Percentiles rank a stretch among this genome's conserved stretches.
These are phyloP conservation scores for Atta texana DNA, from an alignment of 1,140 invertebrate species.

Conservation along the genomic window DNA sequence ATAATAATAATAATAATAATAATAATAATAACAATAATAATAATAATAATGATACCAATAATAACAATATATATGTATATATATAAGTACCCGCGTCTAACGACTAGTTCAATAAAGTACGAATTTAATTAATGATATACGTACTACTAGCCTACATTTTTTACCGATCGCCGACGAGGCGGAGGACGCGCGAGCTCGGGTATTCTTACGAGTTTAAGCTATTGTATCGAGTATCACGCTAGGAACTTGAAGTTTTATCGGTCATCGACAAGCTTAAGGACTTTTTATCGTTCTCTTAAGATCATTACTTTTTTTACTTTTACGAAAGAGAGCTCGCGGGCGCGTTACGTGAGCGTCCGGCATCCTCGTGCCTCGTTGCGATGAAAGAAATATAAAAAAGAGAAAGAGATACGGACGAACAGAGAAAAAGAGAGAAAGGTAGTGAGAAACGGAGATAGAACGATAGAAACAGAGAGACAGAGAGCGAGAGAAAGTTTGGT, in stretches of 20 bases:
- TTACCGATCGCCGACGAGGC: conserved; percentile 56
- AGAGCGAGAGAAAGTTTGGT: conserved; percentile 62
- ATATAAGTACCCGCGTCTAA: conserved; percentile 83
- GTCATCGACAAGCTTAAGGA: not conserved
- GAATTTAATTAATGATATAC: conserved; percentile 81
- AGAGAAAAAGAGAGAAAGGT: conserved; percentile 62
- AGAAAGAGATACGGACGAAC: conserved; percentile 65
- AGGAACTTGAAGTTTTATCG: conserved; percentile 15
- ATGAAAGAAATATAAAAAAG: conserved; percentile 70
- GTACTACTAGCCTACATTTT: conserved; percentile 81
- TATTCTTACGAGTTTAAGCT: conserved; percentile 3
- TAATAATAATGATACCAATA: conserved; percentile 61
- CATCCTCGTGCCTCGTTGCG: conserved; percentile 44
- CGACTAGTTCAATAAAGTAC: conserved; percentile 81
- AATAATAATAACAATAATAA: conserved; percentile 59
- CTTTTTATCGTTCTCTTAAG: conserved; percentile 6
- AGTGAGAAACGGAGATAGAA: conserved; percentile 37
- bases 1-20: conserved; percentile 53
- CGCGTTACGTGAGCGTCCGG: not conserved
- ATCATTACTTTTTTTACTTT: conserved; percentile 19
- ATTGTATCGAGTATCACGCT: not conserved
- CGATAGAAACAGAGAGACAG: conserved; percentile 50
- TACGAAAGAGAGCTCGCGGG: conserved; percentile 8
- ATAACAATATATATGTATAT: conserved; percentile 76
- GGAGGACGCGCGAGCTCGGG: conserved; percentile 10